These are phyloP conservation scores for Sturmia bella DNA, from an alignment of 2,888 invertebrate genomes.

Conservation along the genomic window DNA sequence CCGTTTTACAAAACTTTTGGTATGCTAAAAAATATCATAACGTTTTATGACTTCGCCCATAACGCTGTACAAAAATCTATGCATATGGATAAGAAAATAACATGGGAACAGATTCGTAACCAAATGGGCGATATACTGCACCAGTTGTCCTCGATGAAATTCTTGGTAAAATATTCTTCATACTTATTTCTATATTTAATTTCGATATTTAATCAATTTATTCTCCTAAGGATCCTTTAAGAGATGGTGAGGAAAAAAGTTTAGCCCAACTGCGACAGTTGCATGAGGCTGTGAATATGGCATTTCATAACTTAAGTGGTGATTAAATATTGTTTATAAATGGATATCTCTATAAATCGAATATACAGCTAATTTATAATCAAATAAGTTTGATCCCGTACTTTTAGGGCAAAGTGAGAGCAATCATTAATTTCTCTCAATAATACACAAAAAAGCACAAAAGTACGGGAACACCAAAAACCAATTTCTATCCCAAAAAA, in stretches of 20 bases:
- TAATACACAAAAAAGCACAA: too few relatives aligned
- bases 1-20: constrained; percentile 99
- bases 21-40: constrained; percentile 98
- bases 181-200: too few relatives aligned
- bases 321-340: constrained; percentile 8
- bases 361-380: background rate
- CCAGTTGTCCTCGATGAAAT: constrained; percentile 99
- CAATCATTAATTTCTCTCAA: too few relatives aligned
- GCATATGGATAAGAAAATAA: constrained; percentile 97
- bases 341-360: too few relatives aligned
- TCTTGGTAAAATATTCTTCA: constrained; percentile 89
- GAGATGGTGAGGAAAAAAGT: constrained; percentile 98
- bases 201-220: background rate
- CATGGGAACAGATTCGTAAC: constrained; percentile 98
- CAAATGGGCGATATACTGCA: constrained; percentile 97
- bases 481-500: too few relatives aligned
- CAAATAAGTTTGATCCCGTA: too few relatives aligned
- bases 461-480: too few relatives aligned
- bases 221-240: constrained; percentile 92
- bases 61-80: constrained; percentile 96
- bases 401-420: too few relatives aligned
- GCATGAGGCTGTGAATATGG: constrained; percentile 96
- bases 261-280: constrained; percentile 97
- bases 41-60: constrained; percentile 98
- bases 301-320: constrained; percentile 95